Percentiles rank a stretch among this genome's conserved stretches.
phyloP scores from a whole-genome alignment of 2,797 vertebrate genomes.

The Echeneis naucrates region DNA sequence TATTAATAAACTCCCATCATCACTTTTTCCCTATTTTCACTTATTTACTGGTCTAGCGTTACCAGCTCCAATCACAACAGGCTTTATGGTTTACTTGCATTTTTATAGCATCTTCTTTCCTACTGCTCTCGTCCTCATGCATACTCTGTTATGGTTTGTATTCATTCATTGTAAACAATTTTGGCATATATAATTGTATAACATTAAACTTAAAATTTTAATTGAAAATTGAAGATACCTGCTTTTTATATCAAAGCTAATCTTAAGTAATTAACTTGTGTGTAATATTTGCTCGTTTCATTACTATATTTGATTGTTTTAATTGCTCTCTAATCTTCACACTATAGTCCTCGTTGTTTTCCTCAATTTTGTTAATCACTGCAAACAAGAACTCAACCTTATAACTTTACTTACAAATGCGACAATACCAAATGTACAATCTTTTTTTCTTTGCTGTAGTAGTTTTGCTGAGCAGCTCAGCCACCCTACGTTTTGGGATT shows the following conservation, averaged over 20 bases:
- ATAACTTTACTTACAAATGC: not conserved
- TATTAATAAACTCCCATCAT: too few species aligned
- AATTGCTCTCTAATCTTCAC: not conserved
- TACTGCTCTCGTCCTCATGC: not conserved
- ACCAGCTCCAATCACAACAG: too few species aligned
- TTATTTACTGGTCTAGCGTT: too few species aligned
- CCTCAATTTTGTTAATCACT: not conserved
- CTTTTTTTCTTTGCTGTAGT: conserved; percentile 25
- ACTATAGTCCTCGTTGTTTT: not conserved
- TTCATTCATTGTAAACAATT: too few species aligned
- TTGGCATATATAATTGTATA: not conserved
- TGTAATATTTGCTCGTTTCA: too few species aligned
- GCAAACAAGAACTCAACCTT: not conserved
- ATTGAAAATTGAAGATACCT: not conserved
- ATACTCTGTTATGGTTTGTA: too few species aligned
- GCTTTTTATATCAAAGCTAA: not conserved
- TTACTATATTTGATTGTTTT: not conserved
- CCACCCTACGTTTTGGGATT: conserved; percentile 1
- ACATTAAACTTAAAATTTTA: not conserved
- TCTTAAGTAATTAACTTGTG: too few species aligned
- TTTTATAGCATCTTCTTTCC: too few species aligned
- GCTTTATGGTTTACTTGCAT: too few species aligned
- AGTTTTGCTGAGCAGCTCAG: conserved; percentile 28
- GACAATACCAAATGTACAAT: not conserved
- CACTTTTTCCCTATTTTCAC: too few species aligned